phyloP scores from a whole-genome alignment of 2,113 vertebrate species.

The Myiozetetes cayanensis region DNA sequence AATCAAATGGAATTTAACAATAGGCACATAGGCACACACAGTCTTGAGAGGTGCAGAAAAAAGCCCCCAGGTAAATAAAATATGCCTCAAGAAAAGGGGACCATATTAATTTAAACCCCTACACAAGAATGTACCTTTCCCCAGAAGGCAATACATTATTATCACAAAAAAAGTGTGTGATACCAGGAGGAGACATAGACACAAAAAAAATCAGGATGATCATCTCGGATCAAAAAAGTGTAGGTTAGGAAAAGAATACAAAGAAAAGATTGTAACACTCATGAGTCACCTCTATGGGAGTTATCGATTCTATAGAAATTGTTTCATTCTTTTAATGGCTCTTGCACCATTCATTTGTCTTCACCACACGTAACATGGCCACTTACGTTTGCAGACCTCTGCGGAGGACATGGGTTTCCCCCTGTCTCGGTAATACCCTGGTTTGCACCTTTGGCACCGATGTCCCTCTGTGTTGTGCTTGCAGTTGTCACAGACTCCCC shows the following conservation, averaged over 20 bases:
- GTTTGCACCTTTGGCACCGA: slow-evolving; percentile 83
- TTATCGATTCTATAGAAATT: neutral
- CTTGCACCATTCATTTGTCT: neutral
- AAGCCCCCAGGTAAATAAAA: neutral
- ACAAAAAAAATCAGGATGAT: neutral
- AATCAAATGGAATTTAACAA: neutral
- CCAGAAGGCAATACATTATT: neutral
- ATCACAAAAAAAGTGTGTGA: neutral
- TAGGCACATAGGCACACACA: neutral
- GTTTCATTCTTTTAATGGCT: neutral
- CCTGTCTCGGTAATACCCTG: slow-evolving; percentile 77
- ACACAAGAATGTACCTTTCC: neutral
- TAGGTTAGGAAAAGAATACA: neutral
- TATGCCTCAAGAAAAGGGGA: neutral
- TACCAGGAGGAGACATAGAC: neutral
- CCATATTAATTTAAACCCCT: neutral
- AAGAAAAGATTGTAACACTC: neutral
- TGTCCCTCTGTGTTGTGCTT: slow-evolving; percentile 83
- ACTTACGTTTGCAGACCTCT: slow-evolving; percentile 83
- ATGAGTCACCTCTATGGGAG: neutral
- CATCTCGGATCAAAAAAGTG: neutral
- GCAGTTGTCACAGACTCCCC: slow-evolving; percentile 84
- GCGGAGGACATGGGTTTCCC: slow-evolving; percentile 73
- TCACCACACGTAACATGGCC: accelerated
- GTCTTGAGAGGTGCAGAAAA: neutral